Conservation (phyloP, 1,140 invertebrate genomes). For the Frieseomelitta varia region DNA sequence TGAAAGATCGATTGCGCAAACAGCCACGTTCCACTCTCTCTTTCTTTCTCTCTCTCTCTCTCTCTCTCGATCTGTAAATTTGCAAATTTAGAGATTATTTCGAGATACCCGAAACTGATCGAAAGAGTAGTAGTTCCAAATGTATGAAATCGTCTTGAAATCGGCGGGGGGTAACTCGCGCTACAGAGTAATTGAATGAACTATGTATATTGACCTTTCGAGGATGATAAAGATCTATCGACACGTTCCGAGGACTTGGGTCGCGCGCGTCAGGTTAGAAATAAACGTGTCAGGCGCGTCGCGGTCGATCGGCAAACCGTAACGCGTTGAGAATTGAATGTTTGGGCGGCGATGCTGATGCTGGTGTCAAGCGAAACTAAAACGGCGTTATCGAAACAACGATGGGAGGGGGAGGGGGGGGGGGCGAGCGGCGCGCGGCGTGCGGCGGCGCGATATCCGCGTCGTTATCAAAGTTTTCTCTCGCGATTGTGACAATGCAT, state of each 20-base stretch:
- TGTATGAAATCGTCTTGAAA: not conserved
- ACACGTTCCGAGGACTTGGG: not conserved
- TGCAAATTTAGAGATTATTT: not conserved
- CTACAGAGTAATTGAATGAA: not conserved
- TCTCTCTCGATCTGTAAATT: not conserved
- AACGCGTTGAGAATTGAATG: constrained; percentile 42
- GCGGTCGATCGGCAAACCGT: constrained; percentile 33
- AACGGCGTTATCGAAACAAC: constrained; percentile 34
- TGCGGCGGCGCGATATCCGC: constrained; percentile 32
- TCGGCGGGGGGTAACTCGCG: not conserved
- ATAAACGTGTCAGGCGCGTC: constrained; percentile 23
- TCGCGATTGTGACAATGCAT: constrained; percentile 56
- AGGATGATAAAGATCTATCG: constrained; percentile 1
- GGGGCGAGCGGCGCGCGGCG: too few species aligned
- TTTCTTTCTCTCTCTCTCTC: too few species aligned
- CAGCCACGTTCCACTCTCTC: too few species aligned
- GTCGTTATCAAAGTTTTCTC: constrained; percentile 52
- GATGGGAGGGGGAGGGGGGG: too few species aligned
- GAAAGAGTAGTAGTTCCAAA: not conserved
- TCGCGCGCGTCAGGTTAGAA: not conserved
- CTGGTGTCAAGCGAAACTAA: constrained; percentile 28
- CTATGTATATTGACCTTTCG: not conserved
- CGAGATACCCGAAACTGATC: not conserved
- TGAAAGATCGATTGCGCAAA: not conserved
- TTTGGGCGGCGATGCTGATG: not conserved